Evolutionary conservation across 2,888 invertebrate genomes (phyloP).

Genomic region (Priocnemis perturbator): DNA sequence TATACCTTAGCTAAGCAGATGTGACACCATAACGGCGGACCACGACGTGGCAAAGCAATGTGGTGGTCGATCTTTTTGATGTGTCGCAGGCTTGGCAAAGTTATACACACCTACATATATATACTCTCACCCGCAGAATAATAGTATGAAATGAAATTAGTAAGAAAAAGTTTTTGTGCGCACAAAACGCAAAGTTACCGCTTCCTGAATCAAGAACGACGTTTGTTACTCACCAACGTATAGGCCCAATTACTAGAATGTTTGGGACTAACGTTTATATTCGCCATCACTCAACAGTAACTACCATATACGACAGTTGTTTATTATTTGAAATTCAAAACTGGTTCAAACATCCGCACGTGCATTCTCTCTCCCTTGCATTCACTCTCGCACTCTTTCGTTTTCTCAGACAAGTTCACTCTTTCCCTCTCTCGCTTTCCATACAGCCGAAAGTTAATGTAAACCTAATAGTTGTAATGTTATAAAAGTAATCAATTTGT

Average conservation of each 20-base stretch:
- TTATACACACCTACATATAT: too few species aligned
- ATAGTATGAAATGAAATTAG: slow-evolving; percentile 53
- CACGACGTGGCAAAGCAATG: too few species aligned
- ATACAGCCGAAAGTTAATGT: slow-evolving; percentile 53
- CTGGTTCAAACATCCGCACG: too few species aligned
- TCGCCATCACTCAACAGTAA: too few species aligned
- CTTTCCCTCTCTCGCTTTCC: not conserved
- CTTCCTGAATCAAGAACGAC: slow-evolving; percentile 60
- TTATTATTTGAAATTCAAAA: not conserved
- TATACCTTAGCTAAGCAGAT: too few species aligned
- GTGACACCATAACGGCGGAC: too few species aligned
- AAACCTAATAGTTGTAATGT: slow-evolving; percentile 66
- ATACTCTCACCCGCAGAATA: too few species aligned
- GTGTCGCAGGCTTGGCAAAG: too few species aligned
- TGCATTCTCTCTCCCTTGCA: not conserved
- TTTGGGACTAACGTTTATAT: too few species aligned
- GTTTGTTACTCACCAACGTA: slow-evolving; percentile 71
- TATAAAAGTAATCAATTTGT: slow-evolving; percentile 71
- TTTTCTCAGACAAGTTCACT: not conserved
- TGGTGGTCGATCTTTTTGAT: too few species aligned
- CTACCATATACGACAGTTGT: not conserved
- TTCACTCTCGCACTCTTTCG: slow-evolving; percentile 24
- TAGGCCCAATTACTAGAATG: slow-evolving; percentile 32
- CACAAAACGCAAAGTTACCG: slow-evolving; percentile 60
- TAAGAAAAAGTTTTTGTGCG: slow-evolving; percentile 52